Evolutionary conservation across 2,113 vertebrate genomes (phyloP).

Genomic region (Mobula hypostoma): DNA sequence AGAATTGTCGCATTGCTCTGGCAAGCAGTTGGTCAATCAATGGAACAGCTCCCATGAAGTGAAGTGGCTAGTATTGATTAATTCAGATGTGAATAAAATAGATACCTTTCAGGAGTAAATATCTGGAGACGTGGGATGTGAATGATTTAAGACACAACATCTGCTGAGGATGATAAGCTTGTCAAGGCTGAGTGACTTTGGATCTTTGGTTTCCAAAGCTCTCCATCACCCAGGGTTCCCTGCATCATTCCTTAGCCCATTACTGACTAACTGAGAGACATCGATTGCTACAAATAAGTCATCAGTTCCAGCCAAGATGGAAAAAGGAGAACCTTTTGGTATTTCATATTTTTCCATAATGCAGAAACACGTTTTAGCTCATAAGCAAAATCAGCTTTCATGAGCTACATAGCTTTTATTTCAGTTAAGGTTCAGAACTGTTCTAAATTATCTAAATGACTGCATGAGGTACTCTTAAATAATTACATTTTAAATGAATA

Average conservation of each 20-base stretch:
- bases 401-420: neutral
- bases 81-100: neutral
- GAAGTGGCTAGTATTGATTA: neutral
- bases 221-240: neutral
- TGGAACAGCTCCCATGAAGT: neutral
- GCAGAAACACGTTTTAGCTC: neutral
- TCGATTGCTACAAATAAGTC: neutral
- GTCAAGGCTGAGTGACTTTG: neutral
- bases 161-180: neutral
- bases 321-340: neutral
- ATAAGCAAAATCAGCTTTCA: neutral
- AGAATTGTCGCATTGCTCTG: neutral
- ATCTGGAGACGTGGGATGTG: neutral
- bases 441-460: neutral
- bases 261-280: neutral
- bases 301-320: neutral
- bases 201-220: neutral
- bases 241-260: neutral
- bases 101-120: neutral
- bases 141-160: neutral
- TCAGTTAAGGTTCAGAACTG: neutral
- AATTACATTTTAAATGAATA: neutral
- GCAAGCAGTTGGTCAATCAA: neutral
- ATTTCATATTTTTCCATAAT: neutral
- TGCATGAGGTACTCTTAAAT: neutral